These are phyloP conservation scores for Gavialis gangeticus DNA, from an alignment of 2,113 vertebrate genomes.

Conservation along the genomic window DNA sequence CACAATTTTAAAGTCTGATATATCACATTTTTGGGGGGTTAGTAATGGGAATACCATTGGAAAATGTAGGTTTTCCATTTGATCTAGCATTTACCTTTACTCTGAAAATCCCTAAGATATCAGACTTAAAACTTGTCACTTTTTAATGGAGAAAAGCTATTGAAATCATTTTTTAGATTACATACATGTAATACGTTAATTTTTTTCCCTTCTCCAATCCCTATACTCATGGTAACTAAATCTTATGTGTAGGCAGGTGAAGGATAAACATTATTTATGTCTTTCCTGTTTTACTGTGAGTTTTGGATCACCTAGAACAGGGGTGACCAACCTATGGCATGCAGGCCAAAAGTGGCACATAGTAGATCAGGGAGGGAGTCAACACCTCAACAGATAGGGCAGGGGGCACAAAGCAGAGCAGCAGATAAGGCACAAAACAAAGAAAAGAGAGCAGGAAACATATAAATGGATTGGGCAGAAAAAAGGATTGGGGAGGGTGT, in stretches of 20 bases:
- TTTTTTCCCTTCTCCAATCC: not conserved
- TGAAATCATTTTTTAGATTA: not conserved
- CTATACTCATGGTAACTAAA: not conserved
- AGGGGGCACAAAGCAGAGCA: no score
- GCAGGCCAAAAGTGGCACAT: no score
- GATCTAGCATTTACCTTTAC: not conserved
- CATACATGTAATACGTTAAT: not conserved
- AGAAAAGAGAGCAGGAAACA: no score
- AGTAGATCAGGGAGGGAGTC: no score
- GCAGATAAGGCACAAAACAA: no score
- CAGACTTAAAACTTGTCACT: not conserved
- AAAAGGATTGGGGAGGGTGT: no score
- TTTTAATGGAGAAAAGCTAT: not conserved
- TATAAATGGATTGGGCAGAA: no score
- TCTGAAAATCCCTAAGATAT: constrained; percentile 2
- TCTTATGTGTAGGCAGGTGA: not conserved
- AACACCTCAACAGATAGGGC: no score
- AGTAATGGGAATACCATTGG: not conserved
- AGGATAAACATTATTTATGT: not conserved
- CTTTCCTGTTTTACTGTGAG: not conserved
- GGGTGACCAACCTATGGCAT: no score
- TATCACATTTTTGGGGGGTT: not conserved
- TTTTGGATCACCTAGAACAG: no score
- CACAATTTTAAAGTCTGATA: not conserved
- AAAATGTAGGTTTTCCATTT: not conserved